Percentiles rank a stretch among this genome's conserved stretches.
phyloP scores from a whole-genome alignment of 1,140 invertebrate genomes.

The Chironomus striatipennis region DNA sequence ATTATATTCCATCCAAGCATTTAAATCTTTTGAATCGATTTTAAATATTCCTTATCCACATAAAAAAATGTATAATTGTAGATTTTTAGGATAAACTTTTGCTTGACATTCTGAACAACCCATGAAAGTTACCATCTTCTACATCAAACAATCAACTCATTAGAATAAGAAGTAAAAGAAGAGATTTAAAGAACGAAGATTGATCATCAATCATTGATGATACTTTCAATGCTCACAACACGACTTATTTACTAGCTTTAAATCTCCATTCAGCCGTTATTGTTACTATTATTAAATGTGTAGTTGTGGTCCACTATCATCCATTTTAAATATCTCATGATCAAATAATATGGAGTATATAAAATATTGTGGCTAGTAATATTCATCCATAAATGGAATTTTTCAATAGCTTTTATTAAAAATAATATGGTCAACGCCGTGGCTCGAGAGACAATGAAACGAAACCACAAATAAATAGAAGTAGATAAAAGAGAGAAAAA shows the following conservation, averaged over 20 bases:
- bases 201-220: too few species aligned
- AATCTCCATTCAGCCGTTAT: too few species aligned
- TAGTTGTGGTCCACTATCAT: conserved; percentile 6
- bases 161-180: too few species aligned
- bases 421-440: not conserved
- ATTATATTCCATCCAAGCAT: too few species aligned
- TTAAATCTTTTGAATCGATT: too few species aligned
- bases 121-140: too few species aligned
- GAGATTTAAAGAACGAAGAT: not conserved
- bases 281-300: too few species aligned
- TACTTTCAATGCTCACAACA: conserved; percentile 7
- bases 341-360: not conserved
- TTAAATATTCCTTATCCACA: too few species aligned
- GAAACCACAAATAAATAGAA: not conserved
- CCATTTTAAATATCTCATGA: not conserved
- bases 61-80: too few species aligned
- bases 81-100: too few species aligned
- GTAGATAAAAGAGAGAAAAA: not conserved
- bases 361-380: not conserved
- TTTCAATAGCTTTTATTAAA: not conserved
- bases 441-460: not conserved
- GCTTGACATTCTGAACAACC: too few species aligned
- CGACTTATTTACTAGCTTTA: not conserved
- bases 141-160: too few species aligned
- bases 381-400: not conserved